Evolutionary conservation across 2,113 vertebrate species (phyloP).

Genomic region (Setophaga kirtlandii): DNA sequence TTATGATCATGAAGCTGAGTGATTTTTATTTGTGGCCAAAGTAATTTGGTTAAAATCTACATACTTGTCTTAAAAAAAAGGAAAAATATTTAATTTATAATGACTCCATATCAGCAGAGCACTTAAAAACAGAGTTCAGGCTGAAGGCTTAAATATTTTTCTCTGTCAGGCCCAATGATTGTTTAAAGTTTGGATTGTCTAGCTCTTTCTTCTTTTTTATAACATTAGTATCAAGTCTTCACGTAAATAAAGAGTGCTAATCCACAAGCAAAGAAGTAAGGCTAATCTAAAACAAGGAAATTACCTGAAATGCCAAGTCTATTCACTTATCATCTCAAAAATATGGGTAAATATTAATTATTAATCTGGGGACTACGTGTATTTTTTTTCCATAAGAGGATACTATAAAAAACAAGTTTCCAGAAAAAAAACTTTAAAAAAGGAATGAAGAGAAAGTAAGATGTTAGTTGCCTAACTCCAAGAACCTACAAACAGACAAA

Average conservation of each 20-base stretch:
- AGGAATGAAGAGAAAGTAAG: background rate
- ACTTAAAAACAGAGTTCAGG: background rate
- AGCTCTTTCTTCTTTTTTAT: background rate
- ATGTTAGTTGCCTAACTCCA: background rate
- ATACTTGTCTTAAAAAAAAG: background rate
- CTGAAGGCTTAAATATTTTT: background rate
- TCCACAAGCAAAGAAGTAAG: background rate
- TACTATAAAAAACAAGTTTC: background rate
- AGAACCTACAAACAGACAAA: background rate
- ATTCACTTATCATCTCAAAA: background rate
- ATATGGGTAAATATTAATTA: background rate
- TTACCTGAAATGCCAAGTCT: background rate
- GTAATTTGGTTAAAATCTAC: background rate
- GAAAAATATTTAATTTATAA: background rate
- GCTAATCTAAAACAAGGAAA: background rate
- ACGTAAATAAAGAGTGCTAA: background rate
- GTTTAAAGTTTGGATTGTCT: background rate
- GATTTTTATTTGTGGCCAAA: conserved; percentile 21
- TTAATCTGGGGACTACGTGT: background rate
- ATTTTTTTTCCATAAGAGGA: background rate
- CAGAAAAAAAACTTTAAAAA: background rate
- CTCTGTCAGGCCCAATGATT: background rate
- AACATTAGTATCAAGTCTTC: background rate
- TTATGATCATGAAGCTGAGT: conserved; percentile 5
- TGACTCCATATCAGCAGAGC: background rate